phyloP scores from a whole-genome alignment of 1,140 invertebrate genomes.

The Dinoponera quadriceps region DNA sequence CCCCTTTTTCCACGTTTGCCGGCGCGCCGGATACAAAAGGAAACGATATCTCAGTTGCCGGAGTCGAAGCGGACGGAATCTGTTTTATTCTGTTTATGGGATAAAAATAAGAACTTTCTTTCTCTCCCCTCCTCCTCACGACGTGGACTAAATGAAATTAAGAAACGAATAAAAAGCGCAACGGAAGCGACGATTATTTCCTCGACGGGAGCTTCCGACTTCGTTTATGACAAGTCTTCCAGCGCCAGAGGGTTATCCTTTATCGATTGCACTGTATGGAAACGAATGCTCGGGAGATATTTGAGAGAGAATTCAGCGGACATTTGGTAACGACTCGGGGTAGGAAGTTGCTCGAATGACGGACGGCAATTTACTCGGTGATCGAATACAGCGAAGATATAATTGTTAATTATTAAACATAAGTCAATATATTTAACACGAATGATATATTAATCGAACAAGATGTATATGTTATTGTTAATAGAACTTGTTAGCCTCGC shows the following conservation, averaged over 20 bases:
- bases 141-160: constrained; percentile 40
- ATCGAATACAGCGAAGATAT: too few relatives aligned
- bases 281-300: neutral
- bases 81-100: constrained; percentile 52
- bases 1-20: constrained; percentile 43
- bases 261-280: neutral
- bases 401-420: too few relatives aligned
- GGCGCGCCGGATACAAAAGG: constrained; percentile 45
- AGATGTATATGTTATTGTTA: too few relatives aligned
- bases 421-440: too few relatives aligned
- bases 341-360: neutral
- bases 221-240: neutral
- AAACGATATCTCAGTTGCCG: constrained; percentile 50
- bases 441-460: too few relatives aligned
- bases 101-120: constrained; percentile 41
- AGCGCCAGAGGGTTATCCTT: neutral
- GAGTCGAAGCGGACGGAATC: constrained; percentile 32
- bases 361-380: neutral
- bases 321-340: neutral
- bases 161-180: constrained; percentile 7
- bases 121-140: too few relatives aligned
- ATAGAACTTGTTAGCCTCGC: too few relatives aligned
- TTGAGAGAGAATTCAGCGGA: neutral
- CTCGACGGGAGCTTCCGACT: neutral
- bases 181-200: too few relatives aligned